Evolutionary conservation across 1,140 invertebrate genomes (phyloP), one percentile per base, ranked within the genome.

Genomic region (Campoletis sonorensis): DNA sequence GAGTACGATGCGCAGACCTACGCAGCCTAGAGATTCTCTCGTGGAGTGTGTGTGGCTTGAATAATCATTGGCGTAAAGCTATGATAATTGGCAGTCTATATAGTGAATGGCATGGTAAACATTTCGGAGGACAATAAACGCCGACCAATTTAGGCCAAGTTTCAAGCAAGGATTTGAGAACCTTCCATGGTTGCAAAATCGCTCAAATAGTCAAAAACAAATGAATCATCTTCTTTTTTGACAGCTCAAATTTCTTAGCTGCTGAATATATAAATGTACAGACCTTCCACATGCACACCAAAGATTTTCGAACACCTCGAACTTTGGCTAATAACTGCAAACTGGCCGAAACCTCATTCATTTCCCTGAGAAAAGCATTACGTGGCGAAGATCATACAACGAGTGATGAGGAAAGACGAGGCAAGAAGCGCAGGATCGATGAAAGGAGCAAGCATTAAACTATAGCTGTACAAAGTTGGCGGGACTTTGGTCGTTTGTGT

Each of bases 401-500:
- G 21, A n/a, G 61, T 27, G 26, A 64, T 27, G 23, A 0, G 23
- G 4, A 27, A 10, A 54, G 51, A 5, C 13, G 16, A 4, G 58
- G 21, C 16, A 23, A 61, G 45, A 33, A 77, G 54, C 54, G 3
- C 18, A 61, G 51, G 54, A 37, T 15, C 26, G 73, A 77, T 61
- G 49, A 61, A 61, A 77, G 4, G 26, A 15, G 54, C 18, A 64
- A 30, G 30, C 73, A 61, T 77, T 61, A 77, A 77, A 77, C 73
- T 27, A 1, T 45, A 54, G 73, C 51, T 23, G 26, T 64, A 77
- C 27, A 45, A 75, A 61, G 51, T 77, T 33, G 30, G 51, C 49
- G 73, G 16, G 73, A 77, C 73, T 77, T 77, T 51, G 27, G 73
- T 77, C 73, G 30, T 77, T 77, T 37, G 15, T 13, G 27, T 75